Conservation (phyloP, 2,888 invertebrate species). For the Stratiomys singularior region DNA sequence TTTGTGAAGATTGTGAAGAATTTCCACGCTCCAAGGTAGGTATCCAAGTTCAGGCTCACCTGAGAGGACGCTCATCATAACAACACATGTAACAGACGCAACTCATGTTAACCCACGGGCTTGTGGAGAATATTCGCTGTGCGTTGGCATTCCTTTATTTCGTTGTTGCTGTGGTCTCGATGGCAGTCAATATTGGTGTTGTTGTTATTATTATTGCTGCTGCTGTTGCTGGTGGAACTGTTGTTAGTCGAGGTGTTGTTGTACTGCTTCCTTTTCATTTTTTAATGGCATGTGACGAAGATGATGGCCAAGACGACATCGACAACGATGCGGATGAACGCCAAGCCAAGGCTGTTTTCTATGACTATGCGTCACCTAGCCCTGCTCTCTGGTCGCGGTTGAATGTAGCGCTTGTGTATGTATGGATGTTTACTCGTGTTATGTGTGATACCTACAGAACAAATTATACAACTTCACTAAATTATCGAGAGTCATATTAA, state of each 20-base stretch:
- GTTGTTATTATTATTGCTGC: slow-evolving; percentile 10
- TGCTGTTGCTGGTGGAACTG: slow-evolving; percentile 13
- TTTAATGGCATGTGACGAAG: slow-evolving; percentile 21
- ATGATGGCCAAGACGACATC: slow-evolving; percentile 35
- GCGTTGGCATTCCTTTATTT: slow-evolving; percentile 31
- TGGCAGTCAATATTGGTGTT: background rate
- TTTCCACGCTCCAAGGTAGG: slow-evolving; percentile 17
- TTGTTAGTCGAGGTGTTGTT: background rate
- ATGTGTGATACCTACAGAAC: slow-evolving; percentile 11
- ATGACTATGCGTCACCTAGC: slow-evolving; percentile 31
- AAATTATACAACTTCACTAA: slow-evolving; percentile 11
- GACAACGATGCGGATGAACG: slow-evolving; percentile 35
- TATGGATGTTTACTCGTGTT: slow-evolving; percentile 3
- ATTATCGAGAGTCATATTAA: slow-evolving; percentile 8
- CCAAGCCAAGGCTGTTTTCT: slow-evolving; percentile 33
- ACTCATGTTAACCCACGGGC: slow-evolving; percentile 41
- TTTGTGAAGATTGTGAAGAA: slow-evolving; percentile 40
- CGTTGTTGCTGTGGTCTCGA: slow-evolving; percentile 2
- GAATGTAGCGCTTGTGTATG: background rate
- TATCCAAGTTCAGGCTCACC: slow-evolving; percentile 24
- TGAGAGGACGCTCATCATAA: slow-evolving; percentile 43
- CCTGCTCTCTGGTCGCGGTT: background rate
- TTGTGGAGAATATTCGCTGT: slow-evolving; percentile 29
- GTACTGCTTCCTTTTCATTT: slow-evolving; percentile 24
- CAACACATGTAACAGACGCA: slow-evolving; percentile 45